Evolutionary conservation across 35 echinoderm and acorn worm genomes (phyloP).

Genomic region (Stichopus chloronotus): DNA sequence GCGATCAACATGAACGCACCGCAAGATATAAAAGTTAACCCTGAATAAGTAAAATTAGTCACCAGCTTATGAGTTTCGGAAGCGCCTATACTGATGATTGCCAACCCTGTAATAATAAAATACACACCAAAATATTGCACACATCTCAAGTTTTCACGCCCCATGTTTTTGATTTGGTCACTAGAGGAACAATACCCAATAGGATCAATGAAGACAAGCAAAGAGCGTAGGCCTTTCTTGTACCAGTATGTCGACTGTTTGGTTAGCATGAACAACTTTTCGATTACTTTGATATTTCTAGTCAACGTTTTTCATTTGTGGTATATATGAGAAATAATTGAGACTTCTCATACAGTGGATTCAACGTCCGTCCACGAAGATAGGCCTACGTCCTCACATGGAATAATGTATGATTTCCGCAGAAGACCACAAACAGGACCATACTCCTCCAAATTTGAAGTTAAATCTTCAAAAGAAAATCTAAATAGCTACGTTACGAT

Average conservation of each 20-base stretch:
- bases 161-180: background rate
- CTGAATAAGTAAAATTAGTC: conserved; percentile 33
- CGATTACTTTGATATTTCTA: background rate
- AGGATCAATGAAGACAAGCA: background rate
- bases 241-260: background rate
- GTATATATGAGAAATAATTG: background rate
- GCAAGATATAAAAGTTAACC: conserved; percentile 30
- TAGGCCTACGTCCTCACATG: too few species aligned
- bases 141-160: background rate
- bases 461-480: too few species aligned
- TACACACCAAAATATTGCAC: conserved; percentile 55
- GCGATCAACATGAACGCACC: conserved; percentile 45
- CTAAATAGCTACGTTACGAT: too few species aligned
- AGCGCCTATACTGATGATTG: conserved; percentile 36
- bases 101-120: conserved; percentile 30
- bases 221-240: background rate
- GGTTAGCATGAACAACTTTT: background rate
- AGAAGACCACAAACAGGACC: too few species aligned
- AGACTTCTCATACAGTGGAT: background rate
- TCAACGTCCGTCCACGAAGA: background rate
- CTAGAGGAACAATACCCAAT: background rate
- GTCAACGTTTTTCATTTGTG: too few species aligned
- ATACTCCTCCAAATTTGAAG: too few species aligned
- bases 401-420: too few species aligned
- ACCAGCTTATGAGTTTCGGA: conserved; percentile 10